Evolutionary conservation across 2,113 vertebrate genomes (phyloP).

Genomic region (Thalassarche chlororhynchos): DNA sequence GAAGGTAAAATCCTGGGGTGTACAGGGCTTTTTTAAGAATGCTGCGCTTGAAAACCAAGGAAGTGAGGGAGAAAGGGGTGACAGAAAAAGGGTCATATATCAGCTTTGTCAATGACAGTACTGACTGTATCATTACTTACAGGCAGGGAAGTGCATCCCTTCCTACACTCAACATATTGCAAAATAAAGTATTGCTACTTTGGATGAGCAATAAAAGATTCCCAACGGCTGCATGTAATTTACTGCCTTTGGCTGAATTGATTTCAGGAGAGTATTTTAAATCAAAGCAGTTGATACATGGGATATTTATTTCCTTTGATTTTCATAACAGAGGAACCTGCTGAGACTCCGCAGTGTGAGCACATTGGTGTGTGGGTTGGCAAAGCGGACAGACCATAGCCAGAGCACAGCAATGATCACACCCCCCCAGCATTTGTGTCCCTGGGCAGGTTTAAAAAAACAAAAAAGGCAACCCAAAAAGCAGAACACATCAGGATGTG

Average conservation of each 20-base stretch:
- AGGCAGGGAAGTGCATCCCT: background rate
- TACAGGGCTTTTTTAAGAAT: background rate
- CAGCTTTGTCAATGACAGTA: background rate
- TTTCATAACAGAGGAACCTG: background rate
- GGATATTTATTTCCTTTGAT: background rate
- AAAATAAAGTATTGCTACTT: background rate
- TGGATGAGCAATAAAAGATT: background rate
- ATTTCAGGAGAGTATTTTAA: slow-evolving; percentile 1
- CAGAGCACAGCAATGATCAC: background rate
- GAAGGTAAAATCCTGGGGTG: background rate
- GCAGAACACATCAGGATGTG: background rate
- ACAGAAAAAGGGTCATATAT: background rate
- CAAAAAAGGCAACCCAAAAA: background rate
- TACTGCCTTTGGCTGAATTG: background rate
- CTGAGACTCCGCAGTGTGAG: background rate
- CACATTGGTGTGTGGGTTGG: background rate
- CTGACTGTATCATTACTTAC: background rate
- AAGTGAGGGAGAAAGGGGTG: background rate
- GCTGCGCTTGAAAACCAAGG: background rate
- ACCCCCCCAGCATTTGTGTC: background rate
- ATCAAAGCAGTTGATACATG: background rate
- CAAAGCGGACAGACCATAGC: background rate
- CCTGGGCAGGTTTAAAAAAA: background rate
- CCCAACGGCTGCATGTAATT: background rate
- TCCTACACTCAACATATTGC: background rate